Evolutionary conservation across 2,888 invertebrate species (phyloP), one percentile per base, ranked within the genome.

Genomic region (Cerceris rybyensis): DNA sequence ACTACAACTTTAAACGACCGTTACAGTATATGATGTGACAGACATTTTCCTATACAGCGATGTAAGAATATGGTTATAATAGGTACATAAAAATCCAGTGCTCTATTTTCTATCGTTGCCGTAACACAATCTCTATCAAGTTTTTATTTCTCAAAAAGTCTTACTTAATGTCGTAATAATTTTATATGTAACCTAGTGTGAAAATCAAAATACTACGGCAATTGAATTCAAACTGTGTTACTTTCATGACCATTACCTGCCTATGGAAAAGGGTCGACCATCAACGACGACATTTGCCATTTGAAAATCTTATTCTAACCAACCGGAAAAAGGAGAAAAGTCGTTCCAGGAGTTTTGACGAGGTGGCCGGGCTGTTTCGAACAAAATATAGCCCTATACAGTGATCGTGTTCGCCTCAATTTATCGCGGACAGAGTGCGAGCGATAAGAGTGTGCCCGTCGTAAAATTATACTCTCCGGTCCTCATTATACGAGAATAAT

Each of bases 401-500:
- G 60, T 75, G 75, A 82, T 84, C 82, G 77, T 75, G 68, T 54
- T 75, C n/a, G 69, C 52, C 55, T 65, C 65, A 75, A 78, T 81
- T 84, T 82, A 78, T 84, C 70, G 72, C 49, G 73, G 75, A 60
- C 55, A 39, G 70, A 61, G 67, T 55, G 60, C 63, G 52, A 58
- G 70, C 77, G 83, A 85, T 83, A 83, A 85, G 74, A 81, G 75
- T 59, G 54, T 74, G 78, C 59, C 41, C 72, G 65, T 46, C 75
- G 69, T 79, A 75, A 84, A 88, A 87, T 89, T 89, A 89, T 88
- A 83, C 82, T 83, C 83, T 79, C 81, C 67, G 79, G 72, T 82
- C 82, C 85, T 89, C 88, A 88, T 89, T 89, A 89, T 88, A 83
- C 87, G 86, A 86, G 88, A 89, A 88, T 88, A 89, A 89, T 88